Evolutionary conservation across 2,888 invertebrate species (phyloP).

Genomic region (Mystacides longicornis): DNA sequence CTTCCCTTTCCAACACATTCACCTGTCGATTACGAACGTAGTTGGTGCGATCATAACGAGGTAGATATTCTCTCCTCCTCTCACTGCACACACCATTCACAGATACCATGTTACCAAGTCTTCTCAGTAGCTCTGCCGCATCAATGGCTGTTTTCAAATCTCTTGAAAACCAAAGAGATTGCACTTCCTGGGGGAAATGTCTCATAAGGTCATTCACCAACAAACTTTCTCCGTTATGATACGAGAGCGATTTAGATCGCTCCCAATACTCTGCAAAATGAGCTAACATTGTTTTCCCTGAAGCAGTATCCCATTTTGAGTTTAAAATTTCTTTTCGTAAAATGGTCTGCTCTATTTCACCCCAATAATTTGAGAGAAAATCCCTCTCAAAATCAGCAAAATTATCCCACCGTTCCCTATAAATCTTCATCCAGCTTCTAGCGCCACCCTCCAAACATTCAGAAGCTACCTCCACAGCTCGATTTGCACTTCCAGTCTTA

Average conservation of each 20-base stretch:
- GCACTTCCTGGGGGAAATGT: not conserved
- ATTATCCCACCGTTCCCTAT: not conserved
- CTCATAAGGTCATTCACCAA: not conserved
- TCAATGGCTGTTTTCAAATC: not conserved
- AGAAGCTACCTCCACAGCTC: not conserved
- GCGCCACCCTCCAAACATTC: not conserved
- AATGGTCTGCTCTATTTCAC: not conserved
- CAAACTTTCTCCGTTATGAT: no score
- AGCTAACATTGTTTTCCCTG: not conserved
- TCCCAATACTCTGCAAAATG: slow-evolving; percentile 2
- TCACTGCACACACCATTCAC: not conserved
- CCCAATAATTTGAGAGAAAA: not conserved
- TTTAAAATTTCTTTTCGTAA: not conserved
- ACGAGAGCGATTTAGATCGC: not conserved
- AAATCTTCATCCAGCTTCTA: not conserved
- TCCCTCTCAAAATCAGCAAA: not conserved
- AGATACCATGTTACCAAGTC: not conserved
- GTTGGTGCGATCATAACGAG: not conserved
- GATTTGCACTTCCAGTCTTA: not conserved
- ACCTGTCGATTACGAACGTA: not conserved
- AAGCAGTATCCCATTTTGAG: not conserved
- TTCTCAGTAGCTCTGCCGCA: not conserved
- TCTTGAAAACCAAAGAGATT: not conserved
- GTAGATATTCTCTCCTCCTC: not conserved
- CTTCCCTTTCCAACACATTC: not conserved